Base-by-base conservation (phyloP, 1,140 invertebrate genomes). In the Metaphire vulgaris region DNA sequence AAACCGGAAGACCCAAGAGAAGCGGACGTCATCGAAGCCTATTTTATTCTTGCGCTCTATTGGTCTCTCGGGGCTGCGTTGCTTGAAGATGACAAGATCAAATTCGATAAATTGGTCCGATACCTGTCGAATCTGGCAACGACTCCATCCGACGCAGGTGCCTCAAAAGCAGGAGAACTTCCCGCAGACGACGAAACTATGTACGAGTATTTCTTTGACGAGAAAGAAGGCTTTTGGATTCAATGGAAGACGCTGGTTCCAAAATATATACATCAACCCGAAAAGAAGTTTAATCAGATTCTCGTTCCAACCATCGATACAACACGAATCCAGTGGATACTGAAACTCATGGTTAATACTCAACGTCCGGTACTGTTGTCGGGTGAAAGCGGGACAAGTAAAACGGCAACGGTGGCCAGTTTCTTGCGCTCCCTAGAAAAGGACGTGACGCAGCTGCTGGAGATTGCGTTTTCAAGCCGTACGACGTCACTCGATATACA, bases 241-340 rank as follows among this genome's bases (percentile, higher is more conserved):
- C 91, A 93, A 6, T 96, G 93, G 93, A 89, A 90, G 76, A 90
- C 89, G 87, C 81, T 93, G 30, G 90, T 96, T 6, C 90, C 90
- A 0, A 82, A 88, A 15, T 96, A 96, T 82, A 80, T 89, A 0
- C 93, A 96, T 82, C 89, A 93, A 79, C 86, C 88, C 0, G 81
- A 86, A 0, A 89, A 89, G 80, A 90, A 89, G 80, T 95, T 93
- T 82, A 91, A 90, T n/a, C 90, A 94, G 72, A 94, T 96, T 81
- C 87, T 96, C 16, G 93, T 97, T 0, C 94, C 93, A 0, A 97
- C 94, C 0, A 88, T 93, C 0, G 94, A 96, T 81, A 95, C 93
- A 0, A 87, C 93, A 2, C 87, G 91, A 69, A 90, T 91, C 1
- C 91, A 89, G 0, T 94, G 92, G 89, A 87, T 93, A 16, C 88